Base-by-base conservation (phyloP, 2,888 invertebrate genomes). In the Elegia similella region DNA sequence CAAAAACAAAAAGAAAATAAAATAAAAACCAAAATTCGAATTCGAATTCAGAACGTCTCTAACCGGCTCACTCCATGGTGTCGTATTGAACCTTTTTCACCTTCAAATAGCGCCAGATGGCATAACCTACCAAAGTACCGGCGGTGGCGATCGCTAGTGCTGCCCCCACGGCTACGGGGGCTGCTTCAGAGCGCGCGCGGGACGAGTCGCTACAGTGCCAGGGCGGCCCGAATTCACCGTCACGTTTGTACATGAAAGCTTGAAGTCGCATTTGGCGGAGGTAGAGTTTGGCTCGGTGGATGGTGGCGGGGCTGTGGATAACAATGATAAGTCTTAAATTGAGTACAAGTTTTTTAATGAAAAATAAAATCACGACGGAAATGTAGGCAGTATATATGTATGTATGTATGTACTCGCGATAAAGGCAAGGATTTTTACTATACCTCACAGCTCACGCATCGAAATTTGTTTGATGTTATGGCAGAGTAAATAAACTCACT, bases 31-130 rank as follows among this genome's bases (percentile, higher is more conserved):
- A n/a, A n/a, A n/a, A n/a, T n/a, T n/a, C n/a, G n/a, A n/a, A 58
- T 54, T n/a, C 46, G 61, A 62, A 64, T 64, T 65, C 70, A 72
- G 65, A 73, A 71, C 70, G 69, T 66, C 44, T 30, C 44, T 64
- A 67, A 56, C 66, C 68, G 59, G 60, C 66, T 81, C 76, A 97
- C 86, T 97, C 96, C 97, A 98, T 97, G 10, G 96, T 96, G 76
- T 97, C 97, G 77, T 98, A 98, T 75, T 97, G 96, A 1, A 97
- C 96, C 83, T 97, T 97, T 89, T 97, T 97, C 52, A 97, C 94
- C 83, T 97, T 96, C 79, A 97, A 93, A 77, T 97, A 96, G 70
- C 97, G 95, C 92, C 94, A 96, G 60, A 96, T 94, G 0, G 96
- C 97, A 75, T 98, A 98, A 0, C 96, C 97, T 2, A 96, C 93